Conservation (phyloP, 2,888 invertebrate genomes). For the Reticulitermes lucifugus region DNA sequence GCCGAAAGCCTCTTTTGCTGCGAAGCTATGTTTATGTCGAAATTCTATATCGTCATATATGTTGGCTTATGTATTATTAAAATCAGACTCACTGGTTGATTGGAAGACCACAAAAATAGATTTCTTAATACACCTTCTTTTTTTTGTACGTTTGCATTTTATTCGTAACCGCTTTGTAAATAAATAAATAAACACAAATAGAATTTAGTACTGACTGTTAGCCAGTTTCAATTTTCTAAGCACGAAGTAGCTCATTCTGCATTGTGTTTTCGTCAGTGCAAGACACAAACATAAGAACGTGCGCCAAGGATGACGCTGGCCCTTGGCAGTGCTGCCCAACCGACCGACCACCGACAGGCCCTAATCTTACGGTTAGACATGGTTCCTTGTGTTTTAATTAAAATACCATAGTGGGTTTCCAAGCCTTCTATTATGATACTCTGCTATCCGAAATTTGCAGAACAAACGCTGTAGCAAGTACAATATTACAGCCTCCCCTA, state of each 20-base stretch:
- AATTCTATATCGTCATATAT: too few species aligned
- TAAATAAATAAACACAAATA: slow-evolving; percentile 2
- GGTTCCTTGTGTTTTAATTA: slow-evolving; percentile 44
- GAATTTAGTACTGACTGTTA: neutral
- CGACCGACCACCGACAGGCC: slow-evolving; percentile 15
- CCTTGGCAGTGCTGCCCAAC: slow-evolving; percentile 14
- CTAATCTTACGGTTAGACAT: slow-evolving; percentile 44
- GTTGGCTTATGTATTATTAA: too few species aligned
- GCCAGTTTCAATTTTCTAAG: neutral
- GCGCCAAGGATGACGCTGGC: neutral
- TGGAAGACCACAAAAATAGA: too few species aligned
- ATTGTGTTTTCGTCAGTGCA: too few species aligned
- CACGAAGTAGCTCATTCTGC: too few species aligned
- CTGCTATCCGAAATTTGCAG: slow-evolving; percentile 30
- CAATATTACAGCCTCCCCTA: neutral
- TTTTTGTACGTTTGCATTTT: too few species aligned
- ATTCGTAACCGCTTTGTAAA: neutral
- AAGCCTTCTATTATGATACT: slow-evolving; percentile 30
- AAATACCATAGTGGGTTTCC: slow-evolving; percentile 38
- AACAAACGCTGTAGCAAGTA: slow-evolving; percentile 18
- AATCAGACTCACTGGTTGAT: too few species aligned
- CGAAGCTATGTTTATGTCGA: too few species aligned
- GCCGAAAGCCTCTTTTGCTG: too few species aligned
- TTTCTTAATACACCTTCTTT: too few species aligned
- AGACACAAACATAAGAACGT: too few species aligned